Percentiles rank a stretch among this genome's conserved stretches.
Evolutionary conservation across 2,113 vertebrate species (phyloP).

Genomic region (Neogobius melanostomus): DNA sequence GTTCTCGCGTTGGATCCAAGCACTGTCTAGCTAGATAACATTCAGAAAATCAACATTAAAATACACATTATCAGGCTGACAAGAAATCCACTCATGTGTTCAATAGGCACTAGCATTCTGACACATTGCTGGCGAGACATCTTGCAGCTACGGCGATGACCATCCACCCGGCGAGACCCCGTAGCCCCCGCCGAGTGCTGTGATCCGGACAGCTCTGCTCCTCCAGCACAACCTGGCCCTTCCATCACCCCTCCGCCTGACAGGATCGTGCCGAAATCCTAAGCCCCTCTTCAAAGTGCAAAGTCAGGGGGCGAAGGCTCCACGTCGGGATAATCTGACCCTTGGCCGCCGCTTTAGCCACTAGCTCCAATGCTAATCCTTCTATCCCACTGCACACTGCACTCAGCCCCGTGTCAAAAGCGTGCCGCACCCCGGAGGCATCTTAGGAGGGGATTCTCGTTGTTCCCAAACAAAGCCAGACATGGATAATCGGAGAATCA

Average conservation of each 20-base stretch:
- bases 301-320: slow-evolving; percentile 44
- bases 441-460: slow-evolving; percentile 30
- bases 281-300: slow-evolving; percentile 60
- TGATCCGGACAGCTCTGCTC: slow-evolving; percentile 29
- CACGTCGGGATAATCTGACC: slow-evolving; percentile 67
- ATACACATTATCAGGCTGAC: not conserved
- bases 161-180: not conserved
- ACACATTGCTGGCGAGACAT: not conserved
- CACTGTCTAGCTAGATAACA: not conserved
- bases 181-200: not conserved
- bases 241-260: slow-evolving; percentile 27
- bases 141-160: not conserved
- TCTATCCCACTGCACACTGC: slow-evolving; percentile 22
- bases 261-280: slow-evolving; percentile 51
- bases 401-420: slow-evolving; percentile 40
- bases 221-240: slow-evolving; percentile 16
- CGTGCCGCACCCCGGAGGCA: slow-evolving; percentile 17
- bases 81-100: not conserved
- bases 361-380: slow-evolving; percentile 62
- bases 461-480: slow-evolving; percentile 39
- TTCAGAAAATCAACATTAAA: not conserved
- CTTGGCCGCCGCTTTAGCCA: slow-evolving; percentile 59
- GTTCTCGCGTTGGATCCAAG: too few species aligned
- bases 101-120: not conserved
- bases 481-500: slow-evolving; percentile 20